Evolutionary conservation across 2,888 invertebrate genomes (phyloP), one percentile per base, ranked within the genome.

Genomic region (Lampropteryx suffumata): DNA sequence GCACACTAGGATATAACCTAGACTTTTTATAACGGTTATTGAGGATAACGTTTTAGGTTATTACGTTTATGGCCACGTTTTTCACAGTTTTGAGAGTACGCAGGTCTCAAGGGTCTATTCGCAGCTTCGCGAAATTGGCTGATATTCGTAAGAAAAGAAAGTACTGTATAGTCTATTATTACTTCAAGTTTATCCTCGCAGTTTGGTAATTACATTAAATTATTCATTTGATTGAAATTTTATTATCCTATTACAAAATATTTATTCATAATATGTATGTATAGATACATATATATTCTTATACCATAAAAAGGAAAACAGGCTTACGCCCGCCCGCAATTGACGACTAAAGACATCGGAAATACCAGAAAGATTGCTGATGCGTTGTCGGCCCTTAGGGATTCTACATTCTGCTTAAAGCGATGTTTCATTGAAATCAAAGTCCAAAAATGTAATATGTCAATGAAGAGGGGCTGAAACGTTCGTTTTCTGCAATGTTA

Each of bases 401-500:
- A n/a, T n/a, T n/a, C n/a, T n/a, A n/a, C n/a, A 17, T 2, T 17
- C 4, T 17, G 17, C 17, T 17, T 17, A 3, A 3, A 4, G 2
- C 17, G 17, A 34, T 39, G 21, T 34, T 34, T 42, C 28, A 1
- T 36, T 34, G 14, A 46, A 50, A 46, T 55, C 54, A 42, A 42
- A 42, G 42, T 42, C 42, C 41, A 12, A 50, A 44, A 45, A 42
- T 42, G 54, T 55, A 46, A 50, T 42, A 49, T 43, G 30, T 8
- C 17, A 28, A 36, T 32, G 28, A 30, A 50, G 40, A 14, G 33
- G 29, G 42, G 42, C 27, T 17, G 26, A 21, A 14, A 30, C 28
- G 34, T 17, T 11, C 29, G 36, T 14, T 24, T 32, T 76, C 73
- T 79, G 76, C 76, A 78, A 71, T 76, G 76, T 75, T 79, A 78